Conservation (phyloP, 2,888 invertebrate genomes). For the Lasioglossum morio region DNA sequence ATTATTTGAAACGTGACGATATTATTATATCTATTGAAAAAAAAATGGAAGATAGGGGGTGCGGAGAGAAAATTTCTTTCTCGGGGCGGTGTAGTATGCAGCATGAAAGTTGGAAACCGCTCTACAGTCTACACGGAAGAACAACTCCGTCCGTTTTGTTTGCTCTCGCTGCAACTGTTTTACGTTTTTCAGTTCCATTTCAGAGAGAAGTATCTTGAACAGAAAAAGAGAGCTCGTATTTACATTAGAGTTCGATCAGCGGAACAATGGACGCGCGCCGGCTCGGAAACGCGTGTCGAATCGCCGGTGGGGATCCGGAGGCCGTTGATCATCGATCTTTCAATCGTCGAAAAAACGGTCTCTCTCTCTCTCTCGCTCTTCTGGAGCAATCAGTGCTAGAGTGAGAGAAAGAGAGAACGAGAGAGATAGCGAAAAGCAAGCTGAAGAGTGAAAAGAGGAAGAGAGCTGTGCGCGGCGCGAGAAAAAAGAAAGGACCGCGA, state of each 20-base stretch:
- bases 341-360: slow-evolving; percentile 25
- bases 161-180: neutral
- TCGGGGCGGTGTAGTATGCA: too few species aligned
- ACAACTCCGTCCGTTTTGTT: neutral
- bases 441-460: neutral
- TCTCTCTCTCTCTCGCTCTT: neutral
- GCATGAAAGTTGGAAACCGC: too few species aligned
- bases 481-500: slow-evolving; percentile 62
- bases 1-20: too few species aligned
- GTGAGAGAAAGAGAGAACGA: neutral
- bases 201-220: neutral
- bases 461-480: slow-evolving; percentile 29
- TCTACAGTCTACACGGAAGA: neutral
- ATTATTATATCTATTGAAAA: too few species aligned
- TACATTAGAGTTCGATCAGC: slow-evolving; percentile 37
- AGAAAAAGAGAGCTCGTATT: slow-evolving; percentile 20
- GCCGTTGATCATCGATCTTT: neutral
- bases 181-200: neutral
- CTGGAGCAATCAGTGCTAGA: neutral
- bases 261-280: slow-evolving; percentile 11
- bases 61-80: too few species aligned
- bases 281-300: slow-evolving; percentile 1
- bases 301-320: neutral
- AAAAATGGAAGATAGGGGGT: too few species aligned
- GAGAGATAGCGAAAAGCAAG: neutral